Conservation (phyloP, 2,113 vertebrate genomes). For the Pogona vitticeps region DNA sequence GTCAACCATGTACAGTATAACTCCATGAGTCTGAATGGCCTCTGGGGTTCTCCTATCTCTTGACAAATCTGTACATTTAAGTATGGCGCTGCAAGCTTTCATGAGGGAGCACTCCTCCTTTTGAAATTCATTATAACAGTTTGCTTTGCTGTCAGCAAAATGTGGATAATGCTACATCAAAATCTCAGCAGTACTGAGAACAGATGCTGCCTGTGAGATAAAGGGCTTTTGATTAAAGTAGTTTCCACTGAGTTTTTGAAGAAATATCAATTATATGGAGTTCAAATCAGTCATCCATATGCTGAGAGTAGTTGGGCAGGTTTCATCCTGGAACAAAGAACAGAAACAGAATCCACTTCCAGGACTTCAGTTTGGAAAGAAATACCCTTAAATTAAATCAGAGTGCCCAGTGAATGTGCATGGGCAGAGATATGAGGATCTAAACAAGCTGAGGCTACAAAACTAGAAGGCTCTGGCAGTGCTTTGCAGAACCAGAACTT, state of each 20-base stretch:
- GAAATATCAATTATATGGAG: slow-evolving; percentile 43
- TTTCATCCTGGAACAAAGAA: slow-evolving; percentile 36
- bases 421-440: neutral
- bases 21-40: neutral
- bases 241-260: neutral
- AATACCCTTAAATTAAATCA: slow-evolving; percentile 10
- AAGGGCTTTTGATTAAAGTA: slow-evolving; percentile 42
- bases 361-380: neutral
- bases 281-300: neutral
- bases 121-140: slow-evolving; percentile 12
- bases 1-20: no score
- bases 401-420: neutral
- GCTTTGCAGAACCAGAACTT: neutral
- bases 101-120: neutral
- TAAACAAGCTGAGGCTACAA: neutral
- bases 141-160: slow-evolving; percentile 27
- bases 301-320: neutral
- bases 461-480: neutral
- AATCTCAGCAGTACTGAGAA: slow-evolving; percentile 14
- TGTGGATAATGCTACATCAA: neutral
- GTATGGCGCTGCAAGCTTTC: neutral
- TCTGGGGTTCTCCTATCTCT: neutral
- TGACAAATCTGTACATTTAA: neutral
- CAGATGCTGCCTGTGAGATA: slow-evolving; percentile 41
- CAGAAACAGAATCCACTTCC: neutral